Evolutionary conservation across 2,888 invertebrate species (phyloP).

Genomic region (Muscina levida): DNA sequence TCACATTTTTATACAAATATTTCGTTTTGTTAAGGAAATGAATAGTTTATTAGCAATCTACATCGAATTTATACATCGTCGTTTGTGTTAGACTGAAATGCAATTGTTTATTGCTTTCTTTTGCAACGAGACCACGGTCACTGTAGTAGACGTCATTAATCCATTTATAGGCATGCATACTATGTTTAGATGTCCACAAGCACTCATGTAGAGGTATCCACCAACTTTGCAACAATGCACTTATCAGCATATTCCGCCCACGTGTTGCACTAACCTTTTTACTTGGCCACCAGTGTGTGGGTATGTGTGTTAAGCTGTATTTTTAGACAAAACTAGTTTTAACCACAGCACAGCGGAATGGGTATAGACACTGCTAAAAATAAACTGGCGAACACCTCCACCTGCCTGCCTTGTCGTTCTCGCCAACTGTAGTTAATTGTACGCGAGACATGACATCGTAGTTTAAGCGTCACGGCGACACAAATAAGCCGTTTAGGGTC

Average conservation of each 20-base stretch:
- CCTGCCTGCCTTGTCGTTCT: no score
- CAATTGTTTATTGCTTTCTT: no score
- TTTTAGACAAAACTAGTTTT: constrained; percentile 12
- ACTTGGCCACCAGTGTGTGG: neutral
- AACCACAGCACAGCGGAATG: neutral
- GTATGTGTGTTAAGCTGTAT: neutral
- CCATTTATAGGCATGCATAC: no score
- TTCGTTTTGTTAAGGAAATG: no score
- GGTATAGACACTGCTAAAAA: neutral
- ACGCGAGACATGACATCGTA: no score
- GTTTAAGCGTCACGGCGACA: neutral
- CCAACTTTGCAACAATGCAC: neutral
- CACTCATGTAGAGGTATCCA: neutral
- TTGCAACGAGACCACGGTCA: no score
- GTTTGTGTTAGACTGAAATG: no score
- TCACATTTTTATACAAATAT: no score
- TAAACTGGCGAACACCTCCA: neutral
- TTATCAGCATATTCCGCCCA: neutral
- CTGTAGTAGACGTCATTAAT: no score
- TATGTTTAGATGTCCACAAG: no score
- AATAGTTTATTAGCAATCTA: no score
- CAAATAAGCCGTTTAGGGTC: neutral
- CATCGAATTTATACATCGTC: neutral
- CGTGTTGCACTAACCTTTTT: neutral
- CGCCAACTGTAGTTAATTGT: no score